Evolutionary conservation across 2,113 vertebrate genomes (phyloP).

Genomic region (Trematocara macrostoma): DNA sequence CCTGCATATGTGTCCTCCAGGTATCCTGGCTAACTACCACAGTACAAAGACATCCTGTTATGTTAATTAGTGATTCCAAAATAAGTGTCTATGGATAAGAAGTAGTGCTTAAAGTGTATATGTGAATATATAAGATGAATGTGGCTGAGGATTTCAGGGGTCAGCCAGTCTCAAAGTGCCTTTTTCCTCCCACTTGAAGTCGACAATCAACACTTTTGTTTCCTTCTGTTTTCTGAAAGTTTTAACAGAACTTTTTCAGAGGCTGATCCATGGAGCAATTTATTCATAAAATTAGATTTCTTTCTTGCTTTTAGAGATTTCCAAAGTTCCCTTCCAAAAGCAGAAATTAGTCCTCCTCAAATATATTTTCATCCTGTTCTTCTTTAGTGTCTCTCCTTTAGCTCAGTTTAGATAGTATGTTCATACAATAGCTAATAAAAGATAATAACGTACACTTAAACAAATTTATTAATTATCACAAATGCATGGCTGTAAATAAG

Average conservation of each 20-base stretch:
- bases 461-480: background rate
- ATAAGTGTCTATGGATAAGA: background rate
- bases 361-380: background rate
- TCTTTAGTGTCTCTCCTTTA: background rate
- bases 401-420: background rate
- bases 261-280: background rate
- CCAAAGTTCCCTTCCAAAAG: background rate
- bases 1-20: background rate
- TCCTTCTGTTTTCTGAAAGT: background rate
- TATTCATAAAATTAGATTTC: background rate
- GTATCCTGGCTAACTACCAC: background rate
- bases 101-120: background rate
- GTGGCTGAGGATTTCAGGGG: background rate
- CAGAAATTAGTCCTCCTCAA: background rate
- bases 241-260: background rate
- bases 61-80: background rate
- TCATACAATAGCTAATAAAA: background rate
- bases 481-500: background rate
- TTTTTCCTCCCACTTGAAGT: background rate
- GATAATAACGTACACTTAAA: background rate
- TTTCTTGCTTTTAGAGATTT: background rate
- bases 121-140: background rate
- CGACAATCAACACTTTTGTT: background rate
- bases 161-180: background rate
- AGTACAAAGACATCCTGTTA: background rate